phyloP scores from a whole-genome alignment of 2,888 invertebrate genomes.

The Parnassius glacialis region DNA sequence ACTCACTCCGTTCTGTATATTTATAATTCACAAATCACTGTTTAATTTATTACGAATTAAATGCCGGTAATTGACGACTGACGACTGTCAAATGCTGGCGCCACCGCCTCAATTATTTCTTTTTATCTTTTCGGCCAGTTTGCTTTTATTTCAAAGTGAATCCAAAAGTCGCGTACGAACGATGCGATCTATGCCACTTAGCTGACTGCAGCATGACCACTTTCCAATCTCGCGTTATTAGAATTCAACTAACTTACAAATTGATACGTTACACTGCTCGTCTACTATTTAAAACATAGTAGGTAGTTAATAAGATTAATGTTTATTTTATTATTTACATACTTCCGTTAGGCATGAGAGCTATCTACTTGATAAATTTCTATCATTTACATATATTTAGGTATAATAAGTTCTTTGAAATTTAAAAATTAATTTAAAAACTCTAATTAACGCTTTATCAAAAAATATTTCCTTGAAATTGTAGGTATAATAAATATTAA shows the following conservation, averaged over 20 bases:
- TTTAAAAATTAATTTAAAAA: too few relatives aligned
- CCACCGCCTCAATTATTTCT: conserved; percentile 37
- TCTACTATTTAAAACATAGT: neutral
- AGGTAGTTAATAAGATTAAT: neutral
- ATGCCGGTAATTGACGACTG: conserved; percentile 45
- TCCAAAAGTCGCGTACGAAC: conserved; percentile 8
- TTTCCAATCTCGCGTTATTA: conserved; percentile 18
- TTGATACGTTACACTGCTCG: neutral
- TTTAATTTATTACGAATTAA: conserved; percentile 9
- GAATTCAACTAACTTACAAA: conserved; percentile 11
- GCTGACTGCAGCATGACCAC: conserved; percentile 14
- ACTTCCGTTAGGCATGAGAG: too few relatives aligned
- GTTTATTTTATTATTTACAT: too few relatives aligned
- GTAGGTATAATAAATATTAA: too few relatives aligned
- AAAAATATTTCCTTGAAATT: too few relatives aligned
- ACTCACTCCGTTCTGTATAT: neutral
- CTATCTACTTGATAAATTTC: too few relatives aligned
- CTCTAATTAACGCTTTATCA: too few relatives aligned
- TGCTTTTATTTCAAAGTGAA: conserved; percentile 27
- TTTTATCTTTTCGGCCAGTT: conserved; percentile 32
- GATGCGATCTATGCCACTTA: conserved; percentile 14
- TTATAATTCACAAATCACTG: neutral
- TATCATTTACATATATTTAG: too few relatives aligned
- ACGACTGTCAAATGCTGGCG: conserved; percentile 50
- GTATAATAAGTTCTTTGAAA: too few relatives aligned